Percentiles rank a stretch among this genome's conserved stretches.
These are phyloP conservation scores for Neoaliturus tenellus DNA, from an alignment of 2,888 invertebrate species.

Conservation along the genomic window DNA sequence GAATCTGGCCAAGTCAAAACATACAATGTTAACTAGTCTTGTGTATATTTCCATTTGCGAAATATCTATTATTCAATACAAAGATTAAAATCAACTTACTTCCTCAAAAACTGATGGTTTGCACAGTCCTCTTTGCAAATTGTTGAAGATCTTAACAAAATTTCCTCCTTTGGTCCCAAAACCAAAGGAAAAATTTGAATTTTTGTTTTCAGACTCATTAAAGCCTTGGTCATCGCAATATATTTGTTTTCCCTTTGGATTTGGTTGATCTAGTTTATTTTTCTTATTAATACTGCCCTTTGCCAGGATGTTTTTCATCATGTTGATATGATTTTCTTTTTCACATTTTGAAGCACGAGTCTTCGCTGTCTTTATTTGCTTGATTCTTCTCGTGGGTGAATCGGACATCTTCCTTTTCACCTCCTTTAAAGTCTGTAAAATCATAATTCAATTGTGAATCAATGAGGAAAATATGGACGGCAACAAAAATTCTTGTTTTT, in stretches of 20 bases:
- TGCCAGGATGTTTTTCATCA: neutral
- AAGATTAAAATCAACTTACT: no score
- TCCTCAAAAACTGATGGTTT: neutral
- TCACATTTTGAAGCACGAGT: neutral
- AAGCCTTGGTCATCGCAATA: neutral
- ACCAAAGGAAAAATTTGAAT: neutral
- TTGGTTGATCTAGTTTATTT: neutral
- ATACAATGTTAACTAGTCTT: no score
- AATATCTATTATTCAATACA: no score
- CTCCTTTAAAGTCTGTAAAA: neutral
- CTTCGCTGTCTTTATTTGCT: neutral
- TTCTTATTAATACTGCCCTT: neutral
- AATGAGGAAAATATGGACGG: neutral
- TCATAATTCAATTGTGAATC: no score
- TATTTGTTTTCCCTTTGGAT: neutral
- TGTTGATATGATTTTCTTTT: neutral
- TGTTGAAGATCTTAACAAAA: neutral
- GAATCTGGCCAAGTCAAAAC: no score
- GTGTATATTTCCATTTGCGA: no score
- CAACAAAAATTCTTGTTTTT: no score
- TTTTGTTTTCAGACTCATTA: neutral
- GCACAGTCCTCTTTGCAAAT: neutral
- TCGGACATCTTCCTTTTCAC: neutral
- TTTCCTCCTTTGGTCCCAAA: neutral
- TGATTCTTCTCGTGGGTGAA: neutral